Conservation (phyloP, 2,797 vertebrate genomes). For the Muscicapa striata region DNA sequence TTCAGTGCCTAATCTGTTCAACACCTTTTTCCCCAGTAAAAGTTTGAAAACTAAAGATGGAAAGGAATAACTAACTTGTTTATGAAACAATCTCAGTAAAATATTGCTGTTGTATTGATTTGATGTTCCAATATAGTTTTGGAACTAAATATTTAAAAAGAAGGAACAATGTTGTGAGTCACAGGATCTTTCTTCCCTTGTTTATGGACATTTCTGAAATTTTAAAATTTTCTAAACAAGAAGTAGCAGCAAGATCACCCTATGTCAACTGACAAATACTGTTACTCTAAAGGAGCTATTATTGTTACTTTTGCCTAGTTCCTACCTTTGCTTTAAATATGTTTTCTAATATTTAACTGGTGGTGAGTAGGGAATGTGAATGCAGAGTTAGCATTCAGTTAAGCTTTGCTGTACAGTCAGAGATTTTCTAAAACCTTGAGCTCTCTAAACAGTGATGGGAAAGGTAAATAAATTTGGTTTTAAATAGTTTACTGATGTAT, state of each 20-base stretch:
- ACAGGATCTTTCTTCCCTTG: not conserved
- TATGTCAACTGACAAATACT: not conserved
- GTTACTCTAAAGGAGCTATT: not conserved
- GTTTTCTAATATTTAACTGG: conserved; percentile 43
- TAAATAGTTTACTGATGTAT: not conserved
- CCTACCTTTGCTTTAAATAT: not conserved
- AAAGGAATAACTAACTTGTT: not conserved
- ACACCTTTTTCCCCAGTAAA: not conserved
- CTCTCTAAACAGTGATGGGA: conserved; percentile 4
- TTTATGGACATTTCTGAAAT: not conserved
- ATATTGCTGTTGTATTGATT: not conserved
- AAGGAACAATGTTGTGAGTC: not conserved
- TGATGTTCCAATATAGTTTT: not conserved
- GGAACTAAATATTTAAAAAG: not conserved
- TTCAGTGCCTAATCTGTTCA: not conserved
- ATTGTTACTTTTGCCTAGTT: not conserved
- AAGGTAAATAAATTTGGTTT: conserved; percentile 39
- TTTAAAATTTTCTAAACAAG: not conserved
- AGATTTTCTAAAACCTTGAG: conserved; percentile 42
- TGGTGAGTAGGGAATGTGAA: not conserved
- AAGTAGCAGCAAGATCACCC: not conserved
- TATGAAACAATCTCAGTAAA: not conserved
- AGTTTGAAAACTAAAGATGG: not conserved
- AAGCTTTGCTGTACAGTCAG: not conserved
- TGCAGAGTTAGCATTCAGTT: not conserved